A percentile compares a stretch with the other conserved stretches of the same genome.
phyloP scores from a whole-genome alignment of 2,888 invertebrate species.

The Hypselothyrea guttata region DNA sequence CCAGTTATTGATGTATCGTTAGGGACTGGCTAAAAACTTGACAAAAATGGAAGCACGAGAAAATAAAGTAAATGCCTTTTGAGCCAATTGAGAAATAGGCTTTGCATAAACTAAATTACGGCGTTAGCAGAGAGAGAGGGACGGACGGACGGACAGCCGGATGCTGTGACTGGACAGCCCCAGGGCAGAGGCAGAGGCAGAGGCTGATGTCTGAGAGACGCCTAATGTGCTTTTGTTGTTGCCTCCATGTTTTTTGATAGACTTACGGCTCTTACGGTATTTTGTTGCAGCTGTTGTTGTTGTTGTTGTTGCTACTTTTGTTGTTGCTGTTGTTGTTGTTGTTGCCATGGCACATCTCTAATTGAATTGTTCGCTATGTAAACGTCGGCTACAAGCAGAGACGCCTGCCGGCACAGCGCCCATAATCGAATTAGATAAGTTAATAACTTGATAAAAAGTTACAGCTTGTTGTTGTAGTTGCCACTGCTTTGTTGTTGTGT shows the following conservation, averaged over 20 bases:
- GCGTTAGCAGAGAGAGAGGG: background rate
- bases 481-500: constrained; percentile 18
- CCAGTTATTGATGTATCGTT: constrained; percentile 13
- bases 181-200: background rate
- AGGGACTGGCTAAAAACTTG: constrained; percentile 6
- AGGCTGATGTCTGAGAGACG: constrained; percentile 25
- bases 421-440: constrained; percentile 78
- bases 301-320: constrained; percentile 25
- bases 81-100: constrained; percentile 19
- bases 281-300: constrained; percentile 1
- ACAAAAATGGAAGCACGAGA: background rate
- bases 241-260: constrained; percentile 33
- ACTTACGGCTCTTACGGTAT: too few relatives aligned
- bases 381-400: constrained; percentile 39
- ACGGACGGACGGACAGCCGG: background rate
- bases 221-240: constrained; percentile 42
- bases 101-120: constrained; percentile 18
- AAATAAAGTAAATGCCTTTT: constrained; percentile 7
- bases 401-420: constrained; percentile 41
- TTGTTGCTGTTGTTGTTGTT: constrained; percentile 35
- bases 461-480: constrained; percentile 48
- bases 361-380: constrained; percentile 71
- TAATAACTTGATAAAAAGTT: constrained; percentile 78
- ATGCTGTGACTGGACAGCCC: background rate
- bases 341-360: constrained; percentile 62